Evolutionary conservation across 2,113 vertebrate species (phyloP).

Genomic region (Psittacula cyanocephala): DNA sequence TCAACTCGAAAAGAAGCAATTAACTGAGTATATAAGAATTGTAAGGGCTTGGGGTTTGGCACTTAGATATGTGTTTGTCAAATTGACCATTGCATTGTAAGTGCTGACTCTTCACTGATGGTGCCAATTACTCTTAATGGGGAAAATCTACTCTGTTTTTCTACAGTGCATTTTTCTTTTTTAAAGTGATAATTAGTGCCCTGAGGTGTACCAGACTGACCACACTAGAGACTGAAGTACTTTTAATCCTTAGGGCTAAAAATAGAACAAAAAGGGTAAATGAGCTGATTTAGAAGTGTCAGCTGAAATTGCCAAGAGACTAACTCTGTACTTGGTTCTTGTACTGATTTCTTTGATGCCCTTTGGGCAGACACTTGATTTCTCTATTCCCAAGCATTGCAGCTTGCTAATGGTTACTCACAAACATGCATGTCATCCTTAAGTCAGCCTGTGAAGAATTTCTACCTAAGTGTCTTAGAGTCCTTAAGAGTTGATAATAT

Average conservation of each 20-base stretch:
- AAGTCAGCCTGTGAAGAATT: not conserved
- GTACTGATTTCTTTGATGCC: not conserved
- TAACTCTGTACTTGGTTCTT: not conserved
- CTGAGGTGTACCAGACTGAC: not conserved
- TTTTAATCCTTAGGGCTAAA: not conserved
- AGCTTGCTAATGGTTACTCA: not conserved
- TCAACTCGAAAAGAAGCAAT: slow-evolving; percentile 2
- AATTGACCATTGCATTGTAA: slow-evolving; percentile 44
- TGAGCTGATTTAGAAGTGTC: not conserved
- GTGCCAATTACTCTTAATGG: slow-evolving; percentile 33
- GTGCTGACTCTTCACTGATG: slow-evolving; percentile 29
- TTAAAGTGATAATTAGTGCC: not conserved
- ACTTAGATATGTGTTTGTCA: not conserved
- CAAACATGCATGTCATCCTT: not conserved
- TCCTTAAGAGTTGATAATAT: not conserved
- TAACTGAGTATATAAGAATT: slow-evolving; percentile 20
- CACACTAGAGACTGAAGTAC: not conserved
- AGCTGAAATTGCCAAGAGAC: not conserved
- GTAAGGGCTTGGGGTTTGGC: slow-evolving; percentile 19
- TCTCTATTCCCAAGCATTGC: not conserved
- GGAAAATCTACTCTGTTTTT: slow-evolving; percentile 40
- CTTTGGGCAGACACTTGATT: not conserved
- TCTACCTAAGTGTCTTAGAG: not conserved
- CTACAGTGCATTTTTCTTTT: slow-evolving; percentile 12
- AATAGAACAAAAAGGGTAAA: not conserved